A percentile compares a stretch with the other conserved stretches of the same genome.
These are phyloP conservation scores for Micoletzkya japonica DNA, from an alignment of 2,888 invertebrate genomes.

Conservation along the genomic window DNA sequence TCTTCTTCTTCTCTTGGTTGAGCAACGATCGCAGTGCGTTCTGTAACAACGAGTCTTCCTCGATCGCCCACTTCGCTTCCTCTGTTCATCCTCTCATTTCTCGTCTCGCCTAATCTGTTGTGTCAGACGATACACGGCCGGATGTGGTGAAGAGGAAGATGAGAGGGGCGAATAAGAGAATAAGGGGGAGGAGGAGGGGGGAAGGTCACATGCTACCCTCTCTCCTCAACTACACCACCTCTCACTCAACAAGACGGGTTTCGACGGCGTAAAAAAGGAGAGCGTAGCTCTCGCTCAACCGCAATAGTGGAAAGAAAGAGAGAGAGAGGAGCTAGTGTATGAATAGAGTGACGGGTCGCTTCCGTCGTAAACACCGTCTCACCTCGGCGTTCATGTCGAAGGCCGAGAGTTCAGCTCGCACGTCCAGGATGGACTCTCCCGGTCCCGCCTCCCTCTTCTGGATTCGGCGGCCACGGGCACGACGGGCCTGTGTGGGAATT, in stretches of 20 bases:
- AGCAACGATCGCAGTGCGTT: too few species aligned
- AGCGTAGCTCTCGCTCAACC: too few species aligned
- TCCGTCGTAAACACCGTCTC: not conserved
- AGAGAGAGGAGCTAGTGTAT: not conserved
- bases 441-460: constrained; percentile 15
- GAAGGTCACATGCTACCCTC: too few species aligned
- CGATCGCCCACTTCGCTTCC: too few species aligned
- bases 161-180: constrained; percentile 10
- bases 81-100: too few species aligned
- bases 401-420: constrained; percentile 47
- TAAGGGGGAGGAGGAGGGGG: not conserved
- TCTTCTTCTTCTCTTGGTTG: not conserved
- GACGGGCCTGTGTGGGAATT: constrained; percentile 7
- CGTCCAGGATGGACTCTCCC: constrained; percentile 44
- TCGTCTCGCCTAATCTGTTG: too few species aligned
- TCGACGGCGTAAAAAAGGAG: too few species aligned
- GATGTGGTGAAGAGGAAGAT: not conserved
- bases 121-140: too few species aligned
- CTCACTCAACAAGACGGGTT: too few species aligned
- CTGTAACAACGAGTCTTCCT: too few species aligned
- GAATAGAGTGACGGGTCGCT: not conserved
- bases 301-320: not conserved
- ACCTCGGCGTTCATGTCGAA: constrained; percentile 43
- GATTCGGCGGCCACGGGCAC: not conserved
- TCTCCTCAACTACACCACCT: too few species aligned